phyloP scores from a whole-genome alignment of 37 sponge, comb jelly and placozoan species.

The Chondrilla cf. caribensis region DNA sequence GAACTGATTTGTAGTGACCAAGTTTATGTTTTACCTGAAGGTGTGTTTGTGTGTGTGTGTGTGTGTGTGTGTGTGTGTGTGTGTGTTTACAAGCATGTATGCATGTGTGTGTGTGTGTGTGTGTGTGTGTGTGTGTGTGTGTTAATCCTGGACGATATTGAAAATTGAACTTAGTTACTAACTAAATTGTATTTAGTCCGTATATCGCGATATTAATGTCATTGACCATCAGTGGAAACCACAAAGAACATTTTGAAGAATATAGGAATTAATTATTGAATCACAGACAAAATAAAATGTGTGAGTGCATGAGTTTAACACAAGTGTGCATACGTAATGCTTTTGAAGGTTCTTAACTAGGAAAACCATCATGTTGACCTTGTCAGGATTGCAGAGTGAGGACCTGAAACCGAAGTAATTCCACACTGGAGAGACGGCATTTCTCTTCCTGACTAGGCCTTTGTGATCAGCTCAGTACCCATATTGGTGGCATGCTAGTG shows the following conservation, averaged over 20 bases:
- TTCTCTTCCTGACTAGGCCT: not conserved
- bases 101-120: slow-evolving; percentile 15
- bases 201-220: no score
- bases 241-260: no score
- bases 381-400: slow-evolving; percentile 26
- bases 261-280: no score
- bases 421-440: not conserved
- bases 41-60: not conserved
- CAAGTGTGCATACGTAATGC: no score
- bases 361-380: slow-evolving; percentile 32
- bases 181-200: no score
- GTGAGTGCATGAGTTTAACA: not conserved
- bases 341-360: slow-evolving; percentile 17
- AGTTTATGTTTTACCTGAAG: not conserved
- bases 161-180: no score
- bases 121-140: slow-evolving; percentile 9
- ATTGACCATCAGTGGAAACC: no score
- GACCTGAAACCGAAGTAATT: not conserved
- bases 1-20: not conserved
- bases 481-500: no score
- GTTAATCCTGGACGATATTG: no score
- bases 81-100: not conserved
- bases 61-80: slow-evolving; percentile 21
- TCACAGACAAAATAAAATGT: no score
- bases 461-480: no score